Evolutionary conservation across 2,888 invertebrate species (phyloP).

Genomic region (Sesia apiformis): DNA sequence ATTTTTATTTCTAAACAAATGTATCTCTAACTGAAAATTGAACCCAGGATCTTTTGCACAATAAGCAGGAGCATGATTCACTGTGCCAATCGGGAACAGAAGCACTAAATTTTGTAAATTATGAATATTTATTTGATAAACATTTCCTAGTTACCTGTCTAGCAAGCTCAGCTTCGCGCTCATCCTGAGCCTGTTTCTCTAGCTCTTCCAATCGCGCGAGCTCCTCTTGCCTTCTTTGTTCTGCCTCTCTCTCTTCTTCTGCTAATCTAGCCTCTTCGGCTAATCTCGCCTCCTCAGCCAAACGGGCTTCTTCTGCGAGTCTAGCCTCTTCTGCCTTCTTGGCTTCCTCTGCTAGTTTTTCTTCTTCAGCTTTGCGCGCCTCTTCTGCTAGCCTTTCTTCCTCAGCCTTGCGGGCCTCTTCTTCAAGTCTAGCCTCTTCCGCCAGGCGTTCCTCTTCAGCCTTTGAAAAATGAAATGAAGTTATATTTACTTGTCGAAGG

Average conservation of each 20-base stretch:
- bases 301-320: slow-evolving; percentile 49
- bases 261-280: slow-evolving; percentile 36
- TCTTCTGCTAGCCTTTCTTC: slow-evolving; percentile 48
- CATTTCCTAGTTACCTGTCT: slow-evolving; percentile 66
- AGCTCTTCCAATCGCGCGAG: slow-evolving; percentile 73
- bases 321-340: slow-evolving; percentile 51
- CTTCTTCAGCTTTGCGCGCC: slow-evolving; percentile 38
- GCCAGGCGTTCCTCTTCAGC: slow-evolving; percentile 64
- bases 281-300: slow-evolving; percentile 27
- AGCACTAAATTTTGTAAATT: no score
- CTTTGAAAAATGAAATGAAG: neutral
- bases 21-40: no score
- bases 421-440: slow-evolving; percentile 62
- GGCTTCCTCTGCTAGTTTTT: slow-evolving; percentile 29
- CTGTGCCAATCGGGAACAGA: no score
- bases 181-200: slow-evolving; percentile 76
- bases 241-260: slow-evolving; percentile 49
- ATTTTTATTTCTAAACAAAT: no score
- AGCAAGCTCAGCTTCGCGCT: slow-evolving; percentile 79
- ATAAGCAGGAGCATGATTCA: no score
- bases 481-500: slow-evolving; percentile 7
- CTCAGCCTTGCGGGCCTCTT: slow-evolving; percentile 60
- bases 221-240: slow-evolving; percentile 73
- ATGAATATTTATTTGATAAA: no score
- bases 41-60: no score